A percentile compares a stretch with the other conserved stretches of the same genome.
phyloP scores from a whole-genome alignment of 2,888 invertebrate genomes.

The Lepeophtheirus nordmannii region DNA sequence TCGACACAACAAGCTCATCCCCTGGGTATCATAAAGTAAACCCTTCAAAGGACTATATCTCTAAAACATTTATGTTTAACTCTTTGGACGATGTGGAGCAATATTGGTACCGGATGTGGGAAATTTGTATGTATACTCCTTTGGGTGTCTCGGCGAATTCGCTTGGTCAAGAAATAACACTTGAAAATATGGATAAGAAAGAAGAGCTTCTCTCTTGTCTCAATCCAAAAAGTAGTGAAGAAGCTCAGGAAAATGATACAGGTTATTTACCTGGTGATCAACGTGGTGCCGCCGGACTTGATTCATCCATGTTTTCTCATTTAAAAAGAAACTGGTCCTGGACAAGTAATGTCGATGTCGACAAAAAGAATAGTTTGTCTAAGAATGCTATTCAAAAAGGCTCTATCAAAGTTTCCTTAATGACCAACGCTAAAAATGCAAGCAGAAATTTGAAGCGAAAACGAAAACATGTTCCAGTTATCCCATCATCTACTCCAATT shows the following conservation, averaged over 20 bases:
- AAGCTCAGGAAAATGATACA: conserved; percentile 26
- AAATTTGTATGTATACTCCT: conserved; percentile 49
- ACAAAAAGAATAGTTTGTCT: background rate
- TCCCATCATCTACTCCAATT: background rate
- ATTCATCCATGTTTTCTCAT: conserved; percentile 49
- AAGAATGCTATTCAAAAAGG: background rate
- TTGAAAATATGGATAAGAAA: conserved; percentile 30
- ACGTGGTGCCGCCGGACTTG: conserved; percentile 53
- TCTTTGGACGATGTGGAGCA: conserved; percentile 38
- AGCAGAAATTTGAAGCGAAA: conserved; percentile 10
- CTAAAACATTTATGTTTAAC: conserved; percentile 42
- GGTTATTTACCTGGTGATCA: conserved; percentile 45
- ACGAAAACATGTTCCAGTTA: background rate
- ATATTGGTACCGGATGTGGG: conserved; percentile 45
- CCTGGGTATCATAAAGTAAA: conserved; percentile 47
- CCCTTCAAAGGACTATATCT: conserved; percentile 42
- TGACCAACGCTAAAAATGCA: background rate
- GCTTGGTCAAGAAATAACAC: conserved; percentile 27
- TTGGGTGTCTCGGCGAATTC: conserved; percentile 37
- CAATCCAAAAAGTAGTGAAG: conserved; percentile 19
- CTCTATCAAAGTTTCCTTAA: background rate
- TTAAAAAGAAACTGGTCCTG: conserved; percentile 30
- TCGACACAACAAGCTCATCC: conserved; percentile 49
- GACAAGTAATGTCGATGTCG: background rate
- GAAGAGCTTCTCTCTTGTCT: conserved; percentile 26